These are phyloP conservation scores for Labeo calbasu DNA, from an alignment of 2,797 vertebrate species.

Conservation along the genomic window DNA sequence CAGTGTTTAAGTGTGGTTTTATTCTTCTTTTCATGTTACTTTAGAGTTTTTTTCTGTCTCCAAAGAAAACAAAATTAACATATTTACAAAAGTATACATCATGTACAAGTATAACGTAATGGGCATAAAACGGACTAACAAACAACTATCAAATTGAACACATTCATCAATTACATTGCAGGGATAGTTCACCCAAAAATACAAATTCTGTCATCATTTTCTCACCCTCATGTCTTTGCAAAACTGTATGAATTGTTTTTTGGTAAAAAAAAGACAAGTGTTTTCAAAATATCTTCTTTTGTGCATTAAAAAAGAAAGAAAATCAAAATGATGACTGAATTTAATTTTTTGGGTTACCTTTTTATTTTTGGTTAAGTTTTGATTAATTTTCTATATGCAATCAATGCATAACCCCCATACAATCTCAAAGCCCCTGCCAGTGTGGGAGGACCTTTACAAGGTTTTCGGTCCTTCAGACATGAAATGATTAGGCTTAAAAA, in stretches of 20 bases:
- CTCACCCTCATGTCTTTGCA: neutral
- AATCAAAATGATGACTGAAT: neutral
- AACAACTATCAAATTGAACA: neutral
- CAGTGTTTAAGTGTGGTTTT: constrained; percentile 31
- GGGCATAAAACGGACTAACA: neutral
- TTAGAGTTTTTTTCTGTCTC: constrained; percentile 20
- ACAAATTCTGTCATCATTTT: no score
- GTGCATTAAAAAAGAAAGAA: neutral
- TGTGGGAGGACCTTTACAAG: neutral
- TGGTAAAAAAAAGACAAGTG: neutral
- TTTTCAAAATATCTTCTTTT: neutral
- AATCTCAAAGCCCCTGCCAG: neutral
- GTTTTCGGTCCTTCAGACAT: neutral
- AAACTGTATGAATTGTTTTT: neutral
- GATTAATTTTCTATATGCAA: neutral
- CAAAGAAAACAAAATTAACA: constrained; percentile 31
- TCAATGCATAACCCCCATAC: neutral
- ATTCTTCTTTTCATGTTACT: constrained; percentile 32
- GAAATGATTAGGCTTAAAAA: constrained; percentile 12
- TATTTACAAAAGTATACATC: constrained; percentile 51
- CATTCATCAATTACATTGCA: constrained; percentile 5
- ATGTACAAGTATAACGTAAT: constrained; percentile 38
- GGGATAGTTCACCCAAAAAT: neutral
- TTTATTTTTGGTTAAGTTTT: neutral
- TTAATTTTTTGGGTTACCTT: neutral